These are phyloP conservation scores for Melanocharis versteri DNA, from an alignment of 2,113 vertebrate species.

Conservation along the genomic window DNA sequence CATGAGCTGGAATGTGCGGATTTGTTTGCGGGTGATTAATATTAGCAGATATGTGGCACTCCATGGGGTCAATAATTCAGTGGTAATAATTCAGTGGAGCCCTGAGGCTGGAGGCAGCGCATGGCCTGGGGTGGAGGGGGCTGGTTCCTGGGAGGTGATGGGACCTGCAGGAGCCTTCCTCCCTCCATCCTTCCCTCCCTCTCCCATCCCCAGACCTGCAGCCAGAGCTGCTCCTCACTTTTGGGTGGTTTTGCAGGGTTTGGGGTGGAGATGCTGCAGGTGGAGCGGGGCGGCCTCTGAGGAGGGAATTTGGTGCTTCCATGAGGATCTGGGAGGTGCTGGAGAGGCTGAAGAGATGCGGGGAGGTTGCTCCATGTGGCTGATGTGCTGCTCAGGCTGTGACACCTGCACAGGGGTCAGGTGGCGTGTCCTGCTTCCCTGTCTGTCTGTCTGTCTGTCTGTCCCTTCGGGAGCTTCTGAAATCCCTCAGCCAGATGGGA, in stretches of 20 bases:
- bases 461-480: background rate
- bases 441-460: background rate
- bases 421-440: background rate
- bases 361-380: background rate
- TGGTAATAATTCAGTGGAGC: background rate
- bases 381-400: background rate
- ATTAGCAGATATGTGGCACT: constrained; percentile 1
- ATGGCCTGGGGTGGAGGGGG: rapidly evolving
- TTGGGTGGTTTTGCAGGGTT: background rate
- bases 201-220: background rate
- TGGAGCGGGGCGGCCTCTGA: background rate
- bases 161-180: background rate
- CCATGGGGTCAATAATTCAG: constrained; percentile 23
- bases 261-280: background rate
- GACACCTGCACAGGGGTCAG: background rate
- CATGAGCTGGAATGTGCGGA: background rate
- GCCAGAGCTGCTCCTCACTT: background rate
- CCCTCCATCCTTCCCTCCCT: background rate
- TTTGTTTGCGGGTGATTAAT: constrained; percentile 48
- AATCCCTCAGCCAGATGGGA: background rate
- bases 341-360: background rate
- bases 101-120: rapidly evolving
- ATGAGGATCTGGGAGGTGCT: background rate
- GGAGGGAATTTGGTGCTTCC: background rate
- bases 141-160: background rate